These are phyloP conservation scores for Protomyctophum bolini DNA, from an alignment of 2,113 vertebrate species.

Conservation along the genomic window DNA sequence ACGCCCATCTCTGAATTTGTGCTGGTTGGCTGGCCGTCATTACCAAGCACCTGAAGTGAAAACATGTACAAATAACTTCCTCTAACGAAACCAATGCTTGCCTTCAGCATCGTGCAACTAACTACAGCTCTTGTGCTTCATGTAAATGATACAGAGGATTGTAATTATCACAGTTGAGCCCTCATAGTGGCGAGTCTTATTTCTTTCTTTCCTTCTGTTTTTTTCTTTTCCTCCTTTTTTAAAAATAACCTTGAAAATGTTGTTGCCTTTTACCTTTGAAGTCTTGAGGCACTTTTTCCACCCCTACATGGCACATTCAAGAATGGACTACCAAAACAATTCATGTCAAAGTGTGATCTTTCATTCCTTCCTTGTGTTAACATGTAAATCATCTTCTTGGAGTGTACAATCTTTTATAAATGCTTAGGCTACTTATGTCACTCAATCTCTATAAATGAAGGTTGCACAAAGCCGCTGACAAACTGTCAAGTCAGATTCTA, in stretches of 20 bases:
- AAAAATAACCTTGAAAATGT: slow-evolving; percentile 18
- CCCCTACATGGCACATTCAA: slow-evolving; percentile 54
- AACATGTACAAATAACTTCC: background rate
- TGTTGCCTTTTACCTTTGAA: slow-evolving; percentile 50
- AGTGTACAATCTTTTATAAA: slow-evolving; percentile 36
- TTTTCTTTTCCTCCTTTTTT: slow-evolving; percentile 20
- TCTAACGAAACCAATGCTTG: slow-evolving; percentile 17
- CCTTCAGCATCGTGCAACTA: slow-evolving; percentile 25
- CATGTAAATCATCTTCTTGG: slow-evolving; percentile 22
- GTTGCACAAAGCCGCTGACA: slow-evolving; percentile 56
- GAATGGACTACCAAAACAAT: slow-evolving; percentile 38
- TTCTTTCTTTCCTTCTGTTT: slow-evolving; percentile 35
- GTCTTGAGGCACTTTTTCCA: slow-evolving; percentile 47
- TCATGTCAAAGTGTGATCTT: slow-evolving; percentile 54
- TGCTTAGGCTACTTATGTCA: slow-evolving; percentile 38
- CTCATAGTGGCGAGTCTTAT: slow-evolving; percentile 28
- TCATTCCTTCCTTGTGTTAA: slow-evolving; percentile 35
- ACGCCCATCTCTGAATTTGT: slow-evolving; percentile 23
- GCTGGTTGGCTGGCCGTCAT: slow-evolving; percentile 27
- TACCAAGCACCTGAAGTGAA: slow-evolving; percentile 27
- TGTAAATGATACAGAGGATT: slow-evolving; percentile 23
- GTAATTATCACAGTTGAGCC: slow-evolving; percentile 16
- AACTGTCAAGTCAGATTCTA: slow-evolving; percentile 33
- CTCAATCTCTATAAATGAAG: slow-evolving; percentile 45
- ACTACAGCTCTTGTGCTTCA: slow-evolving; percentile 30